These are phyloP conservation scores for Drosophila subpulchrella DNA, from an alignment of 1,140 invertebrate species.

Conservation along the genomic window DNA sequence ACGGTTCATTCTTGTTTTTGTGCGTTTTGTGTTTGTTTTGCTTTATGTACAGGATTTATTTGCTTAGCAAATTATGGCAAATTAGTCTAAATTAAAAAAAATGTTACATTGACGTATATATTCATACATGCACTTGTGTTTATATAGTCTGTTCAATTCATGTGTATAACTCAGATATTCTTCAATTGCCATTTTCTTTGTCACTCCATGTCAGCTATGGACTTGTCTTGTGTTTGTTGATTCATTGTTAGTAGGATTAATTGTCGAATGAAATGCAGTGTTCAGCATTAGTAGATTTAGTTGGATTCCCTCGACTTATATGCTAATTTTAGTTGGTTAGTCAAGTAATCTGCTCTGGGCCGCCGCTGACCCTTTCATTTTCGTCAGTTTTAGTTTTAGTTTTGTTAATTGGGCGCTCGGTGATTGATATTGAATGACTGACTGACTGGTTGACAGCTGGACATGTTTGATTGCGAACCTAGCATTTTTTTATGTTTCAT, in stretches of 20 bases:
- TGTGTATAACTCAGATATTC: conserved; percentile 24
- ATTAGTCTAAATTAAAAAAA: conserved; percentile 71
- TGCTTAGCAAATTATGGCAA: conserved; percentile 83
- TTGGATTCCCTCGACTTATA: conserved; percentile 61
- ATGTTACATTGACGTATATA: conserved; percentile 34
- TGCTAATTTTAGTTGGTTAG: conserved; percentile 71
- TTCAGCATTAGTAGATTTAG: conserved; percentile 54
- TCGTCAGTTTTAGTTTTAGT: conserved; percentile 43
- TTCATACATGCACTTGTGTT: conserved; percentile 14
- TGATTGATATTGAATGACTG: conserved; percentile 24
- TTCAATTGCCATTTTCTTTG: conserved; percentile 47
- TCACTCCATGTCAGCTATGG: conserved; percentile 48
- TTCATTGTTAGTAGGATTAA: conserved; percentile 53
- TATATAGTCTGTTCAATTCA: conserved; percentile 32
- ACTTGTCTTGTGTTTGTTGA: conserved; percentile 37
- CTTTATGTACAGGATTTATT: conserved; percentile 60
- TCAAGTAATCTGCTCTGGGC: conserved; percentile 53
- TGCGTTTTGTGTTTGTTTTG: conserved; percentile 27
- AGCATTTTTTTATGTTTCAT: conserved; percentile 4
- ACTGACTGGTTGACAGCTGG: conserved; percentile 29
- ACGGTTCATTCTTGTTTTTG: conserved; percentile 16
- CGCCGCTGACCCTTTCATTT: conserved; percentile 1
- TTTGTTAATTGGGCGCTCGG: conserved; percentile 46
- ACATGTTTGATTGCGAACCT: conserved; percentile 18
- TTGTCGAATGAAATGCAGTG: conserved; percentile 31